A percentile compares a stretch with the other conserved stretches of the same genome.
Evolutionary conservation across 2,797 vertebrate genomes (phyloP).

Genomic region (Carapus acus): DNA sequence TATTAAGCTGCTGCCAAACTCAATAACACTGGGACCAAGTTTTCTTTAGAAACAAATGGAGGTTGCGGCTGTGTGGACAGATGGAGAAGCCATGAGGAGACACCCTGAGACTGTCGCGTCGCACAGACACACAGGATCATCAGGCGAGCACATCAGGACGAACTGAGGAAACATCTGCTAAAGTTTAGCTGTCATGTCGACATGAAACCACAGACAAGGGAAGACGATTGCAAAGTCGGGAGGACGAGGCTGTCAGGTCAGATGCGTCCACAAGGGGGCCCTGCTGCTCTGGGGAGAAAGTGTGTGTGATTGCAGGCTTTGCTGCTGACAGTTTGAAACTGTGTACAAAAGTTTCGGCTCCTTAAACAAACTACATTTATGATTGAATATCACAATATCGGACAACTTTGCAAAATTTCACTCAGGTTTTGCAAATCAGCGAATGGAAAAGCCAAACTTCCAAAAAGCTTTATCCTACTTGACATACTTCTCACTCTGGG

Average conservation of each 20-base stretch:
- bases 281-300: constrained; percentile 37
- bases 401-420: no score
- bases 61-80: neutral
- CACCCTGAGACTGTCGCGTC: constrained; percentile 8
- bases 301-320: neutral
- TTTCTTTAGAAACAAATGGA: neutral
- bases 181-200: neutral
- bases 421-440: no score
- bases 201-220: constrained; percentile 1
- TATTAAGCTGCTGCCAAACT: no score
- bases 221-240: neutral
- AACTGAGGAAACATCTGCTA: constrained; percentile 26
- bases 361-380: constrained; percentile 12
- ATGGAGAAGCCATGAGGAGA: constrained; percentile 12
- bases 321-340: constrained; percentile 4
- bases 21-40: neutral
- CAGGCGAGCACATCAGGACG: constrained; percentile 5
- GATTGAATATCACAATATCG: no score
- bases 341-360: constrained; percentile 15
- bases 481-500: no score
- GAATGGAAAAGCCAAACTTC: no score
- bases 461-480: no score
- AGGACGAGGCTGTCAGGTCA: constrained; percentile 32
- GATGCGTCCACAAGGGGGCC: constrained; percentile 61
- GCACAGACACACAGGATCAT: constrained; percentile 1